Conservation (phyloP, 1,140 invertebrate species). For the Paramacrobiotus metropolitanus region DNA sequence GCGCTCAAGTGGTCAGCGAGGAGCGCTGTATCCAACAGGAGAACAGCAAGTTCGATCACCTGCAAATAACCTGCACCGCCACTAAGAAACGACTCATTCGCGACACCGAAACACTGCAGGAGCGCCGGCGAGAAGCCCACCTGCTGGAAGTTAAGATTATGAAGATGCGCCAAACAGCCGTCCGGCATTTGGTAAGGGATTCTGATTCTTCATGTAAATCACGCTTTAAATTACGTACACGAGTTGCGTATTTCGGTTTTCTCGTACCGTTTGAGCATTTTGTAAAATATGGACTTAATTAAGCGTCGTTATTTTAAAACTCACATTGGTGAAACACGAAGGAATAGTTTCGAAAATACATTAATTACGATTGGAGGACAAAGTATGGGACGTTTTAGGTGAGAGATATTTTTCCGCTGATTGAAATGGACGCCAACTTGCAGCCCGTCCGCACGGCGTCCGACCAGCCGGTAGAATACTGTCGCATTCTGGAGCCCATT, state of each 20-base stretch:
- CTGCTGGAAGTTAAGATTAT: background rate
- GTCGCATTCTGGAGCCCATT: background rate
- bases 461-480: background rate
- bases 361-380: too few species aligned
- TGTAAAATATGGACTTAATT: too few species aligned
- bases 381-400: too few species aligned
- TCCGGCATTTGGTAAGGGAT: background rate
- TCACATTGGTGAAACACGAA: too few species aligned
- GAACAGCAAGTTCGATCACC: background rate
- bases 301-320: too few species aligned
- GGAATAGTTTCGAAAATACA: too few species aligned
- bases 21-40: background rate
- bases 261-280: too few species aligned
- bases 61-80: background rate
- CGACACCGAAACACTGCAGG: background rate
- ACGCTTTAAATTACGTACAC: too few species aligned
- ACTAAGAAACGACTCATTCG: background rate
- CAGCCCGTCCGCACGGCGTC: background rate
- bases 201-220: too few species aligned
- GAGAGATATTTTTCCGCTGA: background rate
- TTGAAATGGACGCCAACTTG: background rate
- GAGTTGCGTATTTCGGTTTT: too few species aligned
- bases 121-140: background rate
- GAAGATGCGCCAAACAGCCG: background rate
- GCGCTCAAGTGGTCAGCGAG: too few species aligned